Conservation (phyloP, 2,797 vertebrate genomes). For the Spinibarbus caldwelli region DNA sequence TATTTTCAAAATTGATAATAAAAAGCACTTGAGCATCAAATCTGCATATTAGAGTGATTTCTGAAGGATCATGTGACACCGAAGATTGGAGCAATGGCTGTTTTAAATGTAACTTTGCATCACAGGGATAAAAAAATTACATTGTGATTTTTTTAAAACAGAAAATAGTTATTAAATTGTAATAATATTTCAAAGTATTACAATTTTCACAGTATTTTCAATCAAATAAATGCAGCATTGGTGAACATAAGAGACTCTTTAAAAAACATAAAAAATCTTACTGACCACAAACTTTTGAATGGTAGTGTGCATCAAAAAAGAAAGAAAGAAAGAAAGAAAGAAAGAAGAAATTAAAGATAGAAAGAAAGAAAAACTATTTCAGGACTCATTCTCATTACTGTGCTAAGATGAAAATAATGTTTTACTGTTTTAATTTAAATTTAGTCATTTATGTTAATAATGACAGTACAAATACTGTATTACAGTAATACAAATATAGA, state of each 20-base stretch:
- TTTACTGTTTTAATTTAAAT: background rate
- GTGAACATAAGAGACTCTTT: background rate
- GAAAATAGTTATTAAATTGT: background rate
- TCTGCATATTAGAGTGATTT: background rate
- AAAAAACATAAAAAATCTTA: background rate
- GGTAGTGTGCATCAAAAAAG: too few relatives aligned
- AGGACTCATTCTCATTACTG: background rate
- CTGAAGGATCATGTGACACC: background rate
- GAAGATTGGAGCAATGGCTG: too few relatives aligned
- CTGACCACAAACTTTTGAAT: background rate
- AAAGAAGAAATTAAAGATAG: too few relatives aligned
- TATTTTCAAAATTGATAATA: background rate
- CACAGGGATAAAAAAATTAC: too few relatives aligned
- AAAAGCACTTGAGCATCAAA: background rate
- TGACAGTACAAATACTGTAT: background rate
- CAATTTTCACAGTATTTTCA: background rate
- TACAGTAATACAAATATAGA: background rate
- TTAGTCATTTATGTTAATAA: too few relatives aligned
- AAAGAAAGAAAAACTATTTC: background rate
- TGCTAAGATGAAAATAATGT: background rate
- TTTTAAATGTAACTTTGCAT: too few relatives aligned
- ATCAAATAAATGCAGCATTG: background rate
- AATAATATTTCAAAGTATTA: background rate
- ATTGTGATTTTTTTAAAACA: too few relatives aligned
- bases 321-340: rapidly evolving